Conservation (phyloP, 2,888 invertebrate genomes). For the Cerceris ruficornis region DNA sequence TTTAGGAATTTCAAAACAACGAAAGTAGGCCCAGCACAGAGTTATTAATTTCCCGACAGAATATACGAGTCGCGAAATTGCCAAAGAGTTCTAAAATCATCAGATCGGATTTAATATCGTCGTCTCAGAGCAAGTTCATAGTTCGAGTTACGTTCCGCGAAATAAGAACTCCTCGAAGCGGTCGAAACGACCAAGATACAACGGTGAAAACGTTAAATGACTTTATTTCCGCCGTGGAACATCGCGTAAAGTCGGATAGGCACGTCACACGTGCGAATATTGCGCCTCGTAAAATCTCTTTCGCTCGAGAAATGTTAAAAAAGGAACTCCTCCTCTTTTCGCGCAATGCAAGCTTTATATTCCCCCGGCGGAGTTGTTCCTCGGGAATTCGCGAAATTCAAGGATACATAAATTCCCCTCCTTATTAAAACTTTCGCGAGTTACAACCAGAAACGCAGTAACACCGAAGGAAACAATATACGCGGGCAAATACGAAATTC, state of each 20-base stretch:
- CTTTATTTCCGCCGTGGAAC: conserved; percentile 3
- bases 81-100: too few relatives aligned
- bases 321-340: neutral
- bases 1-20: too few relatives aligned
- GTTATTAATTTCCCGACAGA: too few relatives aligned
- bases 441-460: neutral
- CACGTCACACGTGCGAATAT: conserved; percentile 35
- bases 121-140: too few relatives aligned
- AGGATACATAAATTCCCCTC: conserved; percentile 20
- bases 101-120: too few relatives aligned
- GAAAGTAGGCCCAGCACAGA: too few relatives aligned
- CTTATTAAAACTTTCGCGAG: conserved; percentile 29
- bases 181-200: neutral
- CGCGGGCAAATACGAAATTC: too few relatives aligned
- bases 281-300: conserved; percentile 39
- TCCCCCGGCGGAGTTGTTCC: conserved; percentile 1
- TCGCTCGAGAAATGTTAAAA: conserved; percentile 11
- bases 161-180: neutral
- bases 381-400: conserved; percentile 19
- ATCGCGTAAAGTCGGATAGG: conserved; percentile 28
- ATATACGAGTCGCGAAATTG: too few relatives aligned
- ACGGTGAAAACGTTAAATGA: conserved; percentile 5
- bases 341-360: neutral
- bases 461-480: neutral
- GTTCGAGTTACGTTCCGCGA: too few relatives aligned